Evolutionary conservation across 2,113 vertebrate species (phyloP).

Genomic region (Sceloporus tristichus): DNA sequence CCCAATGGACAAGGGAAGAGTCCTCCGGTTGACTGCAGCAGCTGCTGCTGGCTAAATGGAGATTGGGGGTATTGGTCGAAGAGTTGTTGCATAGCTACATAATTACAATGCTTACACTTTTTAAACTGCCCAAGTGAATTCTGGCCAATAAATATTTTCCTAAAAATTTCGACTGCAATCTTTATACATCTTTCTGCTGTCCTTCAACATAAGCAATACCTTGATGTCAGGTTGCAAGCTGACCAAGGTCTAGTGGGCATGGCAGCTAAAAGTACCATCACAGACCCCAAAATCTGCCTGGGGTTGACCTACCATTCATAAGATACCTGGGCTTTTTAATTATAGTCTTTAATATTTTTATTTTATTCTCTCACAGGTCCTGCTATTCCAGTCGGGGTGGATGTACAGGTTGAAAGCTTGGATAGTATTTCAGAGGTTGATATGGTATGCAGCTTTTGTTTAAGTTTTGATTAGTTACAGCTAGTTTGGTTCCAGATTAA

Average conservation of each 20-base stretch:
- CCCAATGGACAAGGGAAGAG: too few species aligned
- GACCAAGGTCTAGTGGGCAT: not conserved
- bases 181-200: constrained; percentile 5
- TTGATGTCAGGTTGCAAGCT: not conserved
- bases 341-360: constrained; percentile 52
- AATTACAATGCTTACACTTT: too few species aligned
- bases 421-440: constrained; percentile 98
- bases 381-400: constrained; percentile 94
- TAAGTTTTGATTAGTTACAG: constrained; percentile 22
- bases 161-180: not conserved
- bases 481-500: constrained; percentile 2
- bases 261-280: constrained; percentile 11
- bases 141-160: too few species aligned
- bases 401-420: constrained; percentile 95
- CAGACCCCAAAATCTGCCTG: constrained; percentile 18
- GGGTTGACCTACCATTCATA: constrained; percentile 18
- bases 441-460: constrained; percentile 83
- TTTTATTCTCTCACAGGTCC: constrained; percentile 84
- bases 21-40: too few species aligned
- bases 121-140: too few species aligned
- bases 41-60: too few species aligned
- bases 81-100: too few species aligned
- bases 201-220: constrained; percentile 18
- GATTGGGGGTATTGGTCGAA: too few species aligned
- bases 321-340: constrained; percentile 2